A percentile compares a stretch with the other conserved stretches of the same genome.
Evolutionary conservation across 2,113 vertebrate species (phyloP).

Genomic region (Strix uralensis): DNA sequence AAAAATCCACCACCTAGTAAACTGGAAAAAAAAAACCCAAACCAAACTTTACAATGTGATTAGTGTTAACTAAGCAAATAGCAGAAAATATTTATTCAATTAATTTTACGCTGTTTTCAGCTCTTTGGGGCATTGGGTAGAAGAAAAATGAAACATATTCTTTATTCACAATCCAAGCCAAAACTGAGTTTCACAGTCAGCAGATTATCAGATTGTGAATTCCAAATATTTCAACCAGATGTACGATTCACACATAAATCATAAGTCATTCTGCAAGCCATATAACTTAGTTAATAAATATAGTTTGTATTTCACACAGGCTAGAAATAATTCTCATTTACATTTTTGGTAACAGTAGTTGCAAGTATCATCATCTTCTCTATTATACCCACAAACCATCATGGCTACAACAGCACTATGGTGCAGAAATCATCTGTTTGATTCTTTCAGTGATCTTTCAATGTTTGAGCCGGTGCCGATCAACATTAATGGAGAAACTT

Average conservation of each 20-base stretch:
- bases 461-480: background rate
- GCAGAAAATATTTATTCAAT: background rate
- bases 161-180: background rate
- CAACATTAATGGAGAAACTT: background rate
- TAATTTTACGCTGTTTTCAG: background rate
- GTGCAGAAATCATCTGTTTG: background rate
- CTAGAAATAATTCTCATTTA: constrained; percentile 2
- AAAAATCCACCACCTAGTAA: background rate
- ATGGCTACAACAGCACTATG: background rate
- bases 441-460: background rate
- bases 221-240: background rate
- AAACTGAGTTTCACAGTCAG: background rate
- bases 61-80: background rate
- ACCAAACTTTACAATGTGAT: background rate
- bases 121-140: background rate
- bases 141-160: background rate
- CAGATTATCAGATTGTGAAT: background rate
- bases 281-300: background rate
- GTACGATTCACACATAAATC: background rate
- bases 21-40: background rate
- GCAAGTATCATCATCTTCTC: background rate
- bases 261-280: background rate
- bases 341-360: background rate
- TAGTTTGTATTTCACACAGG: background rate
- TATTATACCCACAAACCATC: background rate